Percentiles rank a stretch among this genome's conserved stretches.
Conservation (phyloP, 2,113 vertebrate species). For the Syrrhaptes paradoxus region DNA sequence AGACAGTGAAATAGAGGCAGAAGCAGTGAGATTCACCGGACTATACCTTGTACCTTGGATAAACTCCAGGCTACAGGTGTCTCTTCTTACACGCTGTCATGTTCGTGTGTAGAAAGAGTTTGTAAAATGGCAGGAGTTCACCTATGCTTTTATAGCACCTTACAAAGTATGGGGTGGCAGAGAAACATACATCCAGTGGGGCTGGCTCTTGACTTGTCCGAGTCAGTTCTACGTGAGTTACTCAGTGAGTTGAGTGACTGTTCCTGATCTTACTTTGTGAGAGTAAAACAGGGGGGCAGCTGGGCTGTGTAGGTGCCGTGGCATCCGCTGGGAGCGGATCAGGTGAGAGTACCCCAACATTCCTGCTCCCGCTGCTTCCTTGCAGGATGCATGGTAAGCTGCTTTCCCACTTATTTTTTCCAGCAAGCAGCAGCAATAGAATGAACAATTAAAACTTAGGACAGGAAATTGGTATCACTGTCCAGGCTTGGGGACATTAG, state of each 20-base stretch:
- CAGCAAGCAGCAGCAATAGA: not conserved
- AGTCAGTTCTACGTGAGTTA: not conserved
- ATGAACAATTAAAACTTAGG: not conserved
- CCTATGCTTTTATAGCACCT: not conserved
- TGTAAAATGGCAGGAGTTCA: not conserved
- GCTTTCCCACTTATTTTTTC: not conserved
- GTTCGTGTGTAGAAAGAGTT: not conserved
- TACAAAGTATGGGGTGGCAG: not conserved
- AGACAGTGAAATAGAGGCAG: not conserved
- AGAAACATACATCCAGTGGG: not conserved
- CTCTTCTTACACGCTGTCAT: not conserved
- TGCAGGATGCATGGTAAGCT: not conserved
- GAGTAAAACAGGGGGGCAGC: not conserved
- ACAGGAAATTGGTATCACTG: not conserved
- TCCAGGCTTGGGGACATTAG: not conserved
- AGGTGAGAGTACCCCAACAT: not conserved
- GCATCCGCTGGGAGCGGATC: not conserved
- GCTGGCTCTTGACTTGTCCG: not conserved
- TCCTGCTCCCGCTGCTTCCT: not conserved
- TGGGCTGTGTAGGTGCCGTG: not conserved
- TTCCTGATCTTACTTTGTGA: not conserved
- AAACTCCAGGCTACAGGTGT: not conserved
- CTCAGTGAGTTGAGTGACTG: not conserved
- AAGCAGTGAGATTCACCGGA: not conserved
- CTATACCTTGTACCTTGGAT: not conserved